These are phyloP conservation scores for Enteromius argenteus DNA, from an alignment of 2,797 vertebrate genomes.

Conservation along the genomic window DNA sequence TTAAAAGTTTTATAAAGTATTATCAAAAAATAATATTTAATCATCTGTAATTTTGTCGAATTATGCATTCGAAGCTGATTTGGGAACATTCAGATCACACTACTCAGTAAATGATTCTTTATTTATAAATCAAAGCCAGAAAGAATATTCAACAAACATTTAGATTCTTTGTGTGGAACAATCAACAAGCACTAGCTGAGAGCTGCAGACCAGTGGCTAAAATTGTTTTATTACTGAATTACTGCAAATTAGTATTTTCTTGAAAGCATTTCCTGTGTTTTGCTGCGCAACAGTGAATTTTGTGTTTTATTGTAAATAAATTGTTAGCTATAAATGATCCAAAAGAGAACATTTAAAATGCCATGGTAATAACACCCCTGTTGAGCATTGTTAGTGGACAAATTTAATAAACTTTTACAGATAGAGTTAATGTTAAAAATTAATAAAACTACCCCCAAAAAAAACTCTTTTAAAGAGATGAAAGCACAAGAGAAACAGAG, in stretches of 20 bases:
- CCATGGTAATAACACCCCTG: background rate
- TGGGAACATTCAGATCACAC: background rate
- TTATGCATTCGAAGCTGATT: background rate
- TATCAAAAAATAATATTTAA: background rate
- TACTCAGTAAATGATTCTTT: constrained; percentile 3
- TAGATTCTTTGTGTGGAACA: background rate
- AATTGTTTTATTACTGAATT: background rate
- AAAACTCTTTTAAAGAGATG: background rate
- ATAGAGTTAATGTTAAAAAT: background rate
- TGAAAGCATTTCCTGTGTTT: background rate
- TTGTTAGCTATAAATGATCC: background rate
- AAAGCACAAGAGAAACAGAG: background rate
- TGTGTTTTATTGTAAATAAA: background rate
- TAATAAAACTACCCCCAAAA: background rate
- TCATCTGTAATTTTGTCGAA: background rate
- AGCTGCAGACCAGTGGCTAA: background rate
- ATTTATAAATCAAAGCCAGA: background rate
- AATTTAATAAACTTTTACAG: background rate
- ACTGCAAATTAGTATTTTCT: background rate
- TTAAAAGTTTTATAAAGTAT: background rate
- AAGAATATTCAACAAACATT: background rate
- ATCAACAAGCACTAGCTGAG: background rate
- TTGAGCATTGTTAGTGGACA: background rate
- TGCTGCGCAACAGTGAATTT: background rate
- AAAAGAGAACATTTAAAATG: background rate